A percentile compares a stretch with the other conserved stretches of the same genome.
These are phyloP conservation scores for Tursiops truncatus DNA, from an alignment of 2,113 vertebrate species.

Conservation along the genomic window DNA sequence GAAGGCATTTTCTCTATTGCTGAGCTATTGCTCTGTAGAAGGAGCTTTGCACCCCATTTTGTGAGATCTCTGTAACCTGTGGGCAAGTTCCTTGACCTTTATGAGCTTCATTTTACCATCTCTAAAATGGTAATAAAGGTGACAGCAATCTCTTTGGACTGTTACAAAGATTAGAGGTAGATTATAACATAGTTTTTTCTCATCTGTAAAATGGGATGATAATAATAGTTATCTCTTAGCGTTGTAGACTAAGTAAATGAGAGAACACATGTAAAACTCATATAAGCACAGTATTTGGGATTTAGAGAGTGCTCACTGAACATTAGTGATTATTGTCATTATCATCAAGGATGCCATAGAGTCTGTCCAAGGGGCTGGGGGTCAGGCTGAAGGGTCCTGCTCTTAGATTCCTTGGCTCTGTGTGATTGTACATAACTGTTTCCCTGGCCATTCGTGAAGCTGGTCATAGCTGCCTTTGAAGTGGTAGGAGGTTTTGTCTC, in stretches of 20 bases:
- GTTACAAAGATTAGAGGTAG: not conserved
- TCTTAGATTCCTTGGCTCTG: not conserved
- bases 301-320: not conserved
- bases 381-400: not conserved
- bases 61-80: not conserved
- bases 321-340: not conserved
- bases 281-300: not conserved
- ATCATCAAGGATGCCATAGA: not conserved
- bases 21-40: not conserved
- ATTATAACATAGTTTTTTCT: not conserved
- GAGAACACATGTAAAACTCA: not conserved
- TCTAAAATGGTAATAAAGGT: not conserved
- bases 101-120: not conserved
- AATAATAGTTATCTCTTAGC: not conserved
- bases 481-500: not conserved
- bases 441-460: too few species aligned
- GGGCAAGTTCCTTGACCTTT: not conserved
- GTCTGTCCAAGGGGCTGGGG: not conserved
- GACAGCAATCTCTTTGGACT: not conserved
- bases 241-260: not conserved
- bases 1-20: not conserved
- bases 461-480: not conserved
- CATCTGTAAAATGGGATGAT: slow-evolving; percentile 26
- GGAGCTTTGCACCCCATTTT: not conserved
- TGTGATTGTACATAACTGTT: too few species aligned